A percentile compares a stretch with the other conserved stretches of the same genome.
phyloP scores from a whole-genome alignment of 2,113 vertebrate genomes.

The Cyprinodon variegatus region DNA sequence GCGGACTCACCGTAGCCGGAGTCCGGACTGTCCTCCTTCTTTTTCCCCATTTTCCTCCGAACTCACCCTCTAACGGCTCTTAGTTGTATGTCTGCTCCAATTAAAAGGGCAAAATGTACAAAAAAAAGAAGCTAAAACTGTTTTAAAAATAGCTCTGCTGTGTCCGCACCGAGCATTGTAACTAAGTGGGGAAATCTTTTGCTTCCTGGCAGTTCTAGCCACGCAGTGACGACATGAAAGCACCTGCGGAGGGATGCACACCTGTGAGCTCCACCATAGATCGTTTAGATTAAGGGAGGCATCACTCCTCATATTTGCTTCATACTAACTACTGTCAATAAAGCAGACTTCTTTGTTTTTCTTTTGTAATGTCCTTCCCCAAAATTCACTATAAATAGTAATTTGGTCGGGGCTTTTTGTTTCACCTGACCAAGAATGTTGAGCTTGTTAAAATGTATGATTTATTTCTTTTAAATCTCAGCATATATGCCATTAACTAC shows the following conservation, averaged over 20 bases:
- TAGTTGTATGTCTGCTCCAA: neutral
- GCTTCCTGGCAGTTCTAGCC: constrained; percentile 47
- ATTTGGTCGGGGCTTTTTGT: too few relatives aligned
- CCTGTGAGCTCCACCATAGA: constrained; percentile 41
- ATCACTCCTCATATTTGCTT: constrained; percentile 2
- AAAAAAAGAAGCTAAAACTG: neutral
- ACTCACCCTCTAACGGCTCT: neutral
- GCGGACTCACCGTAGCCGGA: constrained; percentile 74
- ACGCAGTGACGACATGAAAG: constrained; percentile 51
- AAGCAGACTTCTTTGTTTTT: too few relatives aligned
- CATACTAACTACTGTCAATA: too few relatives aligned
- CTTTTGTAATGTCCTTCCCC: too few relatives aligned
- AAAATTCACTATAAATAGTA: too few relatives aligned
- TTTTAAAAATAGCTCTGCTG: neutral
- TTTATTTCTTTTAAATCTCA: too few relatives aligned
- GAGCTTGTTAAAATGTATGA: neutral
- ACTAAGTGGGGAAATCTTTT: constrained; percentile 61
- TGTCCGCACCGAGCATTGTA: neutral
- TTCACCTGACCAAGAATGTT: neutral
- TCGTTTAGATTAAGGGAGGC: neutral
- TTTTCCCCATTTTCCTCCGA: constrained; percentile 67
- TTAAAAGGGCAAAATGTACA: neutral
- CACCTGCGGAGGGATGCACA: constrained; percentile 63
- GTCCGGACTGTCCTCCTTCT: constrained; percentile 48
- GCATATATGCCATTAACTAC: too few relatives aligned